Base-by-base conservation (phyloP, 2,113 vertebrate genomes). In the Toxotes jaculatrix region DNA sequence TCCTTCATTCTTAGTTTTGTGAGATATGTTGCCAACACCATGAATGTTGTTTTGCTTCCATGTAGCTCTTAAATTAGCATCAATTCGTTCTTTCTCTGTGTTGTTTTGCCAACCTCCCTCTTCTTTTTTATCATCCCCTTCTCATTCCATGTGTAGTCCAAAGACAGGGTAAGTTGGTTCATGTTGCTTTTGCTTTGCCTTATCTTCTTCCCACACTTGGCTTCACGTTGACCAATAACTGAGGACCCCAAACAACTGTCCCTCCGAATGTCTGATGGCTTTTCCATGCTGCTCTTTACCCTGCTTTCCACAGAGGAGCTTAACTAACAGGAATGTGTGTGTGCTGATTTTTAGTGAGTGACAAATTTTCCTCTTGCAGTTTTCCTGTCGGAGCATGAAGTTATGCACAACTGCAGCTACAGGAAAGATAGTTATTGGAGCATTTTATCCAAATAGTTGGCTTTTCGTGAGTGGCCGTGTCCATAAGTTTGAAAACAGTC, bases 131-230 rank as follows among this genome's bases (percentile, higher is more conserved):
- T 90, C 90, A 89, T 78, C 89, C 36, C 75, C 83, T 64, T 71
- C 91, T 89, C 91, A 90, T 95, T 94, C 95, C 89, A 91, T 94
- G 83, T 95, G 93, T 96, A 98, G 96, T 95, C 94, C 95, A 92
- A 95, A 96, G 95, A 96, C 96, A 53, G 97, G 97, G 97, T 98
- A 96, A 97, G 96, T 97, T 80, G 77, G 27, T 89, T 76, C 88
- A 90, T 34, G 49, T 94, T 92, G 84, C 75, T 90, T 82, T 77
- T 85, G 79, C 82, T 79, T 91, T 88, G 68, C 75, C 14, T 74
- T 64, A n/a, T 81, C 84, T 87, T 70, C 77, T 85, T 83, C 42
- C 63, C 36, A 16, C 79, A 60, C 68, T 84, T 55, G 70, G 74
- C 85, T 72, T 86, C 78, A 63, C 51, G 7, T 67, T 82, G 61